A percentile compares a stretch with the other conserved stretches of the same genome.
Evolutionary conservation across 1,140 invertebrate genomes (phyloP).

Genomic region (Listronotus oregonensis): DNA sequence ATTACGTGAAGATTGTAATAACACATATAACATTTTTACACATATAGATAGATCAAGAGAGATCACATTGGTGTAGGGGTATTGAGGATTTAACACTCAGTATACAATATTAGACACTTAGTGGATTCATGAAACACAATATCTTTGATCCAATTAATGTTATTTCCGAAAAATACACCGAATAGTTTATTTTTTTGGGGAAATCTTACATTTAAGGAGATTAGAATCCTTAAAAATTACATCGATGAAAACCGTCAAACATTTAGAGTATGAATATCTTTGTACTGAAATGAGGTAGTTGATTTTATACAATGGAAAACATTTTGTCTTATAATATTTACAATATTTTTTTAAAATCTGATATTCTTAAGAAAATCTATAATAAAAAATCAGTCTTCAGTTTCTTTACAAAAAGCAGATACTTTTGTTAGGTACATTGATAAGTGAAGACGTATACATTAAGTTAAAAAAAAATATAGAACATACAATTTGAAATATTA

Average conservation of each 20-base stretch:
- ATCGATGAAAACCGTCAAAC: slow-evolving; percentile 27
- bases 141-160: slow-evolving; percentile 29
- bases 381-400: slow-evolving; percentile 34
- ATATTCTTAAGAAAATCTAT: slow-evolving; percentile 28
- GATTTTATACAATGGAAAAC: slow-evolving; percentile 28
- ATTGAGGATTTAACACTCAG: slow-evolving; percentile 27
- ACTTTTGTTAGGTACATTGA: slow-evolving; percentile 23
- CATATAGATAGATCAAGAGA: slow-evolving; percentile 38
- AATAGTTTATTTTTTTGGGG: slow-evolving; percentile 26
- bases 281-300: slow-evolving; percentile 37
- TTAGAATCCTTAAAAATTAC: slow-evolving; percentile 34
- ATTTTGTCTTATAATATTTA: slow-evolving; percentile 5
- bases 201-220: slow-evolving; percentile 29
- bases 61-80: slow-evolving; percentile 43
- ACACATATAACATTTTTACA: slow-evolving; percentile 47
- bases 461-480: slow-evolving; percentile 3
- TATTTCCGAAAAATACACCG: slow-evolving; percentile 13
- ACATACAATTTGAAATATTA: too few species aligned
- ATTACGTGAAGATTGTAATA: slow-evolving; percentile 45
- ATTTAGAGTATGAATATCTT: slow-evolving; percentile 24
- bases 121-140: slow-evolving; percentile 10
- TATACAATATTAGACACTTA: slow-evolving; percentile 28
- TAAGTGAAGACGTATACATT: slow-evolving; percentile 23
- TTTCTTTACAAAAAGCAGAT: slow-evolving; percentile 14
- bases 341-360: slow-evolving; percentile 29